Evolutionary conservation across 2,888 invertebrate genomes (phyloP), one percentile per base, ranked within the genome.

Genomic region (Noctua comes): DNA sequence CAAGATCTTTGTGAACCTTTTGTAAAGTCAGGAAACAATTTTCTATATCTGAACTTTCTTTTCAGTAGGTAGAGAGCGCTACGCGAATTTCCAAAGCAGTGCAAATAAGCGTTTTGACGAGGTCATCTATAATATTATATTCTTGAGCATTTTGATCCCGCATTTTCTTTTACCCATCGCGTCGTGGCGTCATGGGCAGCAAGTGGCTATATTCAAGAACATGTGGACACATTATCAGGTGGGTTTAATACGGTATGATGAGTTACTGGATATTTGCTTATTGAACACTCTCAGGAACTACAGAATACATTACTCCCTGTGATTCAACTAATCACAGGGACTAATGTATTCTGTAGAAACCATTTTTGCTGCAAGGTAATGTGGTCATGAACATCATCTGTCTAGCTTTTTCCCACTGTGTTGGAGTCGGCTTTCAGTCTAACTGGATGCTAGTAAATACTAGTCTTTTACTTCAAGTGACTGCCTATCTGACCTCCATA

Each of bases 191-290:
- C 98, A 98, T 89, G 98, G 98, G 0, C 93, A 94, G 0, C 97
- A 98, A 93, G 98, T 98, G 48, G 98, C 98, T 0, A 97, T 97
- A 87, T 98, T 98, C 88, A 98, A 98, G 93, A 98, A 98, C 89
- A 98, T 98, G 98, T 98, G 98, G 98, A 98, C 98, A 0, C 97
- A 97, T 92, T 98, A 98, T 93, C 98, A 98, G 96, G 97, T 98
- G 91, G 71, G 48, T 66, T 66, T 43, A 16, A 1, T 18, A 62
- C 31, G 31, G 62, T 62, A 18, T 21, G 18, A 62, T 18, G 8
- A 62, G 18, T 18, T 31, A 31, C 16, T 59, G 59, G 16, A 27
- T 59, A 27, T 57, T n/a, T 57, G n/a, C 6, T 57, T 57, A 13
- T 57, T 62, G 18, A 62, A 31, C 31, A 57, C 31, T 10, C 27